Percentiles rank a stretch among this genome's conserved stretches.
These are phyloP conservation scores for Halichondria panicea DNA, from an alignment of 37 sponge, comb jelly and placozoan genomes.

Conservation along the genomic window DNA sequence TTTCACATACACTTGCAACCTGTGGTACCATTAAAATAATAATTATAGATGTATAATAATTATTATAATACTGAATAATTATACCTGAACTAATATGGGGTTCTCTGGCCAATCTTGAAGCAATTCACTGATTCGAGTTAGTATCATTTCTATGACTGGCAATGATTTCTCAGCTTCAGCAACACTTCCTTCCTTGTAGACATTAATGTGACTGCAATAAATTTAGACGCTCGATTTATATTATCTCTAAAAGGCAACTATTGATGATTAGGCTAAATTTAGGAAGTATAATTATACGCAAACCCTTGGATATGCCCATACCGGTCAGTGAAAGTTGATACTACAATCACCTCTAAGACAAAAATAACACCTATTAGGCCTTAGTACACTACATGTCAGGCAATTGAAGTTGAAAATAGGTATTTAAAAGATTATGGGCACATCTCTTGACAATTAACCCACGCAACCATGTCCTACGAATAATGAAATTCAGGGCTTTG, in stretches of 20 bases:
- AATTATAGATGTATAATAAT: neutral
- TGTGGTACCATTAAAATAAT: neutral
- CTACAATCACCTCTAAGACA: neutral
- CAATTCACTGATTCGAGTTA: conserved; percentile 11
- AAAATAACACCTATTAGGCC: neutral
- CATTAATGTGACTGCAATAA: conserved; percentile 28
- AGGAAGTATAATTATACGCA: no score
- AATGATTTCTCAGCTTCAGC: conserved; percentile 22
- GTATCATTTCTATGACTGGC: conserved; percentile 28
- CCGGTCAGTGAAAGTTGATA: neutral
- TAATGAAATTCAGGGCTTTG: no score
- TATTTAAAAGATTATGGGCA: no score
- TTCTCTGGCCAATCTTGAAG: conserved; percentile 89
- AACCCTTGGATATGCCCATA: no score
- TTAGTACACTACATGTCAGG: no score
- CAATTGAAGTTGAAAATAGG: no score
- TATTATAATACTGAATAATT: neutral
- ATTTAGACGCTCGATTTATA: neutral
- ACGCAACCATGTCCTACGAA: no score
- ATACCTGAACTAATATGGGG: conserved; percentile 80
- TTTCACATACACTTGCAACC: conserved; percentile 47
- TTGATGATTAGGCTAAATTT: no score
- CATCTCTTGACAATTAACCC: no score
- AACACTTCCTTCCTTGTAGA: conserved; percentile 66
- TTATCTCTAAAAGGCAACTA: no score